These are phyloP conservation scores for Perdix hodgsoniae DNA, from an alignment of 2,797 vertebrate species.

Conservation along the genomic window DNA sequence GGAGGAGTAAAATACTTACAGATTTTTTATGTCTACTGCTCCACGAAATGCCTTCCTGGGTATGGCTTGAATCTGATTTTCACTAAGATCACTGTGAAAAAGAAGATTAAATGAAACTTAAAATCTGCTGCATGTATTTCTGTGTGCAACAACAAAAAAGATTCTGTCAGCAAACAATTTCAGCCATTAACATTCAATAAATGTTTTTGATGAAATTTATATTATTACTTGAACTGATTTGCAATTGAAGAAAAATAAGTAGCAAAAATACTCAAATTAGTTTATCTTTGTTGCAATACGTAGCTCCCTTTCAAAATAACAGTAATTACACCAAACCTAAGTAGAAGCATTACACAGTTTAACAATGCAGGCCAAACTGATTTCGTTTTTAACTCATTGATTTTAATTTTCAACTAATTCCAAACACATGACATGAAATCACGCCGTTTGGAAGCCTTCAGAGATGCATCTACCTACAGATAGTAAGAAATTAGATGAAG, in stretches of 20 bases:
- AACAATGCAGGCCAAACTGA: neutral
- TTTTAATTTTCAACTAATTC: neutral
- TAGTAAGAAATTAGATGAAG: neutral
- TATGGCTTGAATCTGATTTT: slow-evolving; percentile 98
- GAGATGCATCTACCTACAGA: neutral
- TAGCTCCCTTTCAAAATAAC: neutral
- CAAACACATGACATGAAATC: neutral
- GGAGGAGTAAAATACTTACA: slow-evolving; percentile 86
- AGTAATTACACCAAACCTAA: neutral
- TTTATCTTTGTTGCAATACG: neutral
- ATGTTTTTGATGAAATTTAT: neutral
- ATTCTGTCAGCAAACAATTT: neutral
- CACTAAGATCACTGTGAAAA: slow-evolving; percentile 91
- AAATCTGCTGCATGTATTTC: neutral
- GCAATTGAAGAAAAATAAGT: slow-evolving; percentile 1
- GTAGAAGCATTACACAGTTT: neutral
- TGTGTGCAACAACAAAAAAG: neutral
- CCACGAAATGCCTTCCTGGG: slow-evolving; percentile 97
- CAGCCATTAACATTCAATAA: neutral
- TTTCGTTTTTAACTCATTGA: neutral
- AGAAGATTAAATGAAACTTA: neutral
- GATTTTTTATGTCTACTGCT: slow-evolving; percentile 97
- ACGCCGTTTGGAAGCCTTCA: neutral
- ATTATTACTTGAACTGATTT: slow-evolving; percentile 8
- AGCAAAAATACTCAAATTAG: neutral